Conservation (phyloP, 2,797 vertebrate species). For the Taeniopygia guttata region DNA sequence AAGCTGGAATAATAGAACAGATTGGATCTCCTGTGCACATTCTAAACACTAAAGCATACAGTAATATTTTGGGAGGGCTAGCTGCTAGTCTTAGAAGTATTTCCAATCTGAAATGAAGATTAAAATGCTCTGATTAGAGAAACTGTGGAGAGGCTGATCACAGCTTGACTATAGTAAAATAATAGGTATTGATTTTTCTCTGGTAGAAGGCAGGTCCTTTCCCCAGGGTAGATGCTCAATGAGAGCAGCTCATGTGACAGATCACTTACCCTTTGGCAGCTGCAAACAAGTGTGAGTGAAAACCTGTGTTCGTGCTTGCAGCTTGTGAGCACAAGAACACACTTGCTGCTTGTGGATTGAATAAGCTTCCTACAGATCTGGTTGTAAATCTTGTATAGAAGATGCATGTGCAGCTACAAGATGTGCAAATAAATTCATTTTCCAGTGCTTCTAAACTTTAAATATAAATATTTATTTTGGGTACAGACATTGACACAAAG, state of each 20-base stretch:
- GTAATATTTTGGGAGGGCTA: background rate
- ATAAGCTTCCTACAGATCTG: background rate
- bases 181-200: background rate
- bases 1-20: background rate
- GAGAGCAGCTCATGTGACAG: background rate
- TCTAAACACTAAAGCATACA: background rate
- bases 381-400: background rate
- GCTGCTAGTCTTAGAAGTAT: background rate
- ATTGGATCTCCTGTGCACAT: background rate
- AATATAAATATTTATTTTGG: background rate
- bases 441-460: background rate
- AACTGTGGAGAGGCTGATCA: background rate
- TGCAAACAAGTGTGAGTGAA: background rate
- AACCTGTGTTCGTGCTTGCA: background rate
- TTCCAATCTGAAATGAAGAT: background rate
- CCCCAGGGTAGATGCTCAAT: background rate
- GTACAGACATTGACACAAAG: background rate
- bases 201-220: background rate
- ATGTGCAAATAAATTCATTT: background rate
- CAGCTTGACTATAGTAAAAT: background rate
- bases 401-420: background rate
- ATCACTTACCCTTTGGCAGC: background rate
- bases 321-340: background rate
- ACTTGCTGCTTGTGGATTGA: background rate
- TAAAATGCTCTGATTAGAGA: background rate